Conservation (phyloP, 2,113 vertebrate genomes). For the Machaerirhynchus nigripectus region DNA sequence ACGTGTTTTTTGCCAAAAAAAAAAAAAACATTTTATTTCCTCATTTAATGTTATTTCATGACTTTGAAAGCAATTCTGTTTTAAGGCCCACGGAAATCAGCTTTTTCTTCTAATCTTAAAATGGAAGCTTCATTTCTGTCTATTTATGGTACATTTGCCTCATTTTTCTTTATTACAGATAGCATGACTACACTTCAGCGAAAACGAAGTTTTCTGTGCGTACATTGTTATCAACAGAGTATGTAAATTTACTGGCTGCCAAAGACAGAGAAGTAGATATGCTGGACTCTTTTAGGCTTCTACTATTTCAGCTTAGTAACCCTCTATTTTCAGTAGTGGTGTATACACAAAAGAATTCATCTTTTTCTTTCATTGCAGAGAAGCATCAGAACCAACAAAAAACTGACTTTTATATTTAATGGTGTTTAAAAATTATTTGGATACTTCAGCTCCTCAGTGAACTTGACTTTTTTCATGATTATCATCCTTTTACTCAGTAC, state of each 20-base stretch:
- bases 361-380: not conserved
- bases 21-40: not conserved
- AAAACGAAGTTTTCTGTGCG: not conserved
- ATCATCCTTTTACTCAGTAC: not conserved
- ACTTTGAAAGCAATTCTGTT: not conserved
- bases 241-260: not conserved
- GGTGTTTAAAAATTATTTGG: not conserved
- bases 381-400: not conserved
- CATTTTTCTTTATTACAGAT: not conserved
- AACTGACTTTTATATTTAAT: not conserved
- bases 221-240: not conserved
- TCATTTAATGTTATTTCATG: not conserved
- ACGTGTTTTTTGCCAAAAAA: not conserved
- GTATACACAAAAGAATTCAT: not conserved
- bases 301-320: not conserved
- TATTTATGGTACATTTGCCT: not conserved
- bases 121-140: not conserved
- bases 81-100: not conserved
- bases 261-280: not conserved
- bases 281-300: not conserved
- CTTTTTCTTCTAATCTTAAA: not conserved
- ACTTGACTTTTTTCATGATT: not conserved
- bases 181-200: not conserved
- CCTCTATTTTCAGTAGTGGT: not conserved
- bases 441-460: not conserved